Conservation (phyloP, 2,888 invertebrate species). For the Acronicta alni region DNA sequence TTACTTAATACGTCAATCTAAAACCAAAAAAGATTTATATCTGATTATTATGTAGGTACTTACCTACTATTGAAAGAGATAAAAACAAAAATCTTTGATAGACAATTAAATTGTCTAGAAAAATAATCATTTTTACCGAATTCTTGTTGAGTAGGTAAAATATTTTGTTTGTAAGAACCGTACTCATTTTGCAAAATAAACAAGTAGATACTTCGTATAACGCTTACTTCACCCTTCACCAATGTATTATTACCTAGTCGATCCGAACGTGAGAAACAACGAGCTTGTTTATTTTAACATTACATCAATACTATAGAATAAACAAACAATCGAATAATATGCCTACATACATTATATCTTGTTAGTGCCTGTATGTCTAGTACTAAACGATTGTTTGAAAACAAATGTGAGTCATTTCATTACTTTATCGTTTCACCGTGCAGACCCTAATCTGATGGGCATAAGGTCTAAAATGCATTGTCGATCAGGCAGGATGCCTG, state of each 20-base stretch:
- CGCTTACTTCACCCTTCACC: conserved; percentile 5
- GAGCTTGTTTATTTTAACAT: conserved; percentile 22
- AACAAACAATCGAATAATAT: conserved; percentile 7
- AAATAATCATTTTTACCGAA: no score
- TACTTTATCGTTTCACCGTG: conserved; percentile 1
- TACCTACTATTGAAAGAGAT: not conserved
- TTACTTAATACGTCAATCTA: conserved; percentile 18
- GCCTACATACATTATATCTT: conserved; percentile 12
- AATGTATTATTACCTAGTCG: not conserved
- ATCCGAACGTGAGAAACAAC: not conserved
- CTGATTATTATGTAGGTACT: not conserved
- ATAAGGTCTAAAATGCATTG: conserved; percentile 26
- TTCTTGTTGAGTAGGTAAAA: no score
- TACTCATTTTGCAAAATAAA: no score
- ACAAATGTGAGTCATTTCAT: conserved; percentile 53
- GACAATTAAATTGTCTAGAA: no score
- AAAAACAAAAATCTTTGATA: no score
- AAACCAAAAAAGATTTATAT: conserved; percentile 3
- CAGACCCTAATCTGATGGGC: not conserved
- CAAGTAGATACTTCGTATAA: conserved; percentile 8
- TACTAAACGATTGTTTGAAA: conserved; percentile 53
- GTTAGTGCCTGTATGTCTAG: conserved; percentile 52
- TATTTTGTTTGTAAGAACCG: no score
- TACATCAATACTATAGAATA: conserved; percentile 9
- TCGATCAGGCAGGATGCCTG: conserved; percentile 50